These are phyloP conservation scores for Centropristis striata DNA, from an alignment of 2,113 vertebrate species.

Conservation along the genomic window DNA sequence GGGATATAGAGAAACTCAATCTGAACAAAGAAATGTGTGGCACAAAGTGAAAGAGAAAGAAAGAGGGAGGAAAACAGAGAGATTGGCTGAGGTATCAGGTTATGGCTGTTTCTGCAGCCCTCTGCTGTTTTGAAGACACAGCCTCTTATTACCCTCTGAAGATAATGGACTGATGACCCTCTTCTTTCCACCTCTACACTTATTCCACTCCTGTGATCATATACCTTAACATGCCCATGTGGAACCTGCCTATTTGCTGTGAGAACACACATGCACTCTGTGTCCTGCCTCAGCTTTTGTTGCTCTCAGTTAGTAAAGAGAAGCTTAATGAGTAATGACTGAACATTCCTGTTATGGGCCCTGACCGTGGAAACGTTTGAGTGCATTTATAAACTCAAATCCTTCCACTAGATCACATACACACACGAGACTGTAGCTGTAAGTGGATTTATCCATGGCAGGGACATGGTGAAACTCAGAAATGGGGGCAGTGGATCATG, in stretches of 20 bases:
- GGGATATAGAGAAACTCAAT: conserved; percentile 28
- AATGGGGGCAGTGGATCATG: conserved; percentile 42
- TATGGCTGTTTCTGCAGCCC: conserved; percentile 18
- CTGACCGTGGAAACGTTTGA: conserved; percentile 23
- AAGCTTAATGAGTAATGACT: conserved; percentile 25
- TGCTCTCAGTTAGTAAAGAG: conserved; percentile 10
- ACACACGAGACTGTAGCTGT: conserved; percentile 1
- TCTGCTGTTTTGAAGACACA: neutral
- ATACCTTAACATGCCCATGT: conserved; percentile 37
- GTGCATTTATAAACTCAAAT: conserved; percentile 42
- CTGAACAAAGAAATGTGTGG: neutral
- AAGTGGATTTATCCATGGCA: conserved; percentile 49
- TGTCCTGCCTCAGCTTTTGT: neutral
- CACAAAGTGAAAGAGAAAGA: conserved; percentile 9
- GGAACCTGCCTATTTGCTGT: conserved; percentile 58
- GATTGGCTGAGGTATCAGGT: conserved; percentile 21
- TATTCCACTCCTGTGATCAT: conserved; percentile 3
- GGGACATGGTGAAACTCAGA: conserved; percentile 10
- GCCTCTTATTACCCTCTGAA: conserved; percentile 1
- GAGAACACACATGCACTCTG: conserved; percentile 9
- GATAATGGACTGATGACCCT: neutral
- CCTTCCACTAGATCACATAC: conserved; percentile 1
- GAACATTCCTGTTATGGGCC: conserved; percentile 44
- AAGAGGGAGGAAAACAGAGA: neutral
- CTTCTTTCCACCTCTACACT: neutral